Base-by-base conservation (phyloP, 2,113 vertebrate species). In the Paradisaea rubra region DNA sequence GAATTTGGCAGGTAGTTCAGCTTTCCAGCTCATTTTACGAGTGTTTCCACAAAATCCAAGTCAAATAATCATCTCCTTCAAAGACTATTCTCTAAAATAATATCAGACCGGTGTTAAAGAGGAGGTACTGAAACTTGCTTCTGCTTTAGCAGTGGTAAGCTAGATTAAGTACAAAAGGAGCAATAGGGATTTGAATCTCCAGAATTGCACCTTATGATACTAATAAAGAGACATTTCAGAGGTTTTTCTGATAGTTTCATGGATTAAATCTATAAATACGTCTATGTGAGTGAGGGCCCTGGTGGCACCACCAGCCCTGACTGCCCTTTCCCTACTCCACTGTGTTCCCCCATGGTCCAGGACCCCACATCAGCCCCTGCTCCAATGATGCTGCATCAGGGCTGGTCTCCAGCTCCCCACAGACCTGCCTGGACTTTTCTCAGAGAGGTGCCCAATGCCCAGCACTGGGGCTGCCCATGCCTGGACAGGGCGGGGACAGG, bases 1-100 rank as follows among this genome's bases (percentile, higher is more conserved):
- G 44, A 24, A 50, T 86, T 81, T 87, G 45, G 50, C 93, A 96
- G 91, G 91, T 85, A 59, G 41, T 50, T 74, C 61, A 61, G 24
- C 16, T 72, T 59, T 79, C 66, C 3, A 1, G 23, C 28, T 85
- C 3, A 15, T 65, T 61, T 53, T 60, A 76, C 0, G 2, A 70
- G 19, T 52, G 60, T 18, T 68, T 63, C 44, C 59, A 93, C 28
- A 71, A 83, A 91, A 93, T 28, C 13, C 25, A 78, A 84, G 61
- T 63, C 45, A 89, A 81, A 57, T 28, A 21, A 83, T 31, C 18
- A 41, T 70, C 39, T 54, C 27, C 31, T 70, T 86, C 77, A 42
- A 80, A 83, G 44, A 21, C 42, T 27, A 27, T 27, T 66, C 49
- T 15, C 8, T 56, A 54, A 86, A 71, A 68, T n/a, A 21, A 9